Base-by-base conservation (phyloP, 2,113 vertebrate species). In the Symphodus melops region DNA sequence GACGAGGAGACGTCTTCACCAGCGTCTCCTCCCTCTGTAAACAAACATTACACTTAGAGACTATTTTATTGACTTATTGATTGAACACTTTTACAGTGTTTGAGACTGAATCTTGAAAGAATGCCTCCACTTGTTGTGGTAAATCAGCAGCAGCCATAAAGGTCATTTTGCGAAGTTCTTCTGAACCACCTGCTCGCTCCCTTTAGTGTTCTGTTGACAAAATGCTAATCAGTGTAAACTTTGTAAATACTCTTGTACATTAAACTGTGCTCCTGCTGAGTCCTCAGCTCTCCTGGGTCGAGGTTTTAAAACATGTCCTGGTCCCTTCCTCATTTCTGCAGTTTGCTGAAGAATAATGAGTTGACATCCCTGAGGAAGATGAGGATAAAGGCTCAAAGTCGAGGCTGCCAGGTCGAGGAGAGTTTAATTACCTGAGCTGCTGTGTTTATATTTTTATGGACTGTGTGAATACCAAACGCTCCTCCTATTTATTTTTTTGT, bases 311-410 rank as follows among this genome's bases (percentile, higher is more conserved):
- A 42, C 12, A 5, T 20, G 42, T 58, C 19, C 17, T 1, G 6
- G 52, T 42, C 36, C 44, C 23, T 44, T 65, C n/a, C 44, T 65
- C 23, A 71, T 72, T 54, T 84, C 46, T 28, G 56, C 37, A 67
- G 28, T 49, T 25, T 33, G 49, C 46, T 36, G 33, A 65, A 61
- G 21, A 73, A 49, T 67, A 81, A 75, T 82, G 74, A 82, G 62
- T 39, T 67, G 10, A 4, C 23, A 36, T 75, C 66, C 51, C 70
- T 9, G 56, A 28, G 66, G 70, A 68, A 71, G 54, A 42, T 0
- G 14, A 33, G 20, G 33, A 42, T 41, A 73, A 61, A 63, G 9
- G 53, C 20, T 0, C 54, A 37, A 16, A 59, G 63, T 68, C n/a
- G 25, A 13, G 13, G 51, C 13, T 46, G 21, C 20, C 36, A 59